Base-by-base conservation (phyloP, 2,888 invertebrate species). In the Ommatoiulus sabulosus region DNA sequence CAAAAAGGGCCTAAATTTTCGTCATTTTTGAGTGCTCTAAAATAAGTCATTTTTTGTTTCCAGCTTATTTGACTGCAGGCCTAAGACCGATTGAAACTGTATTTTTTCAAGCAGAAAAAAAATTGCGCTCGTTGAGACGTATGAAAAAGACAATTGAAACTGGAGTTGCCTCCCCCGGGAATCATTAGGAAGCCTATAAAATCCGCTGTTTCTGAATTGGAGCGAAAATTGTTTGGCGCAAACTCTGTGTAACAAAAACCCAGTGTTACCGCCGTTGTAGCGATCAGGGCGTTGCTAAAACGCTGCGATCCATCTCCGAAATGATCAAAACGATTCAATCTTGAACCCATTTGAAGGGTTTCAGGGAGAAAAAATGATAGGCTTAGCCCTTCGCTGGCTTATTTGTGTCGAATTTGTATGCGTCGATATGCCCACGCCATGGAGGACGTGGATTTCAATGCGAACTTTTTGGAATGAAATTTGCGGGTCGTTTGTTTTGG, bases 61-160 rank as follows among this genome's bases (percentile, higher is more conserved):
- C 63, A n/a, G 63, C 63, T 63, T 63, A 63, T 63, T 63, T 63
- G 63, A 63, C 63, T 63, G 63, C 20, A 63, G 63, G 63, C 63
- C 63, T 63, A 63, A 63, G 63, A 63, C 63, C 63, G 63, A 63
- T 63, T 63, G 63, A n/a, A 63, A 63, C 17, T 63, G 63, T 63
- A 63, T 17, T 63, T 63, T 63, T 63, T 63, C 63, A n/a, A 63
- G 63, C 63, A 63, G 63, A 63, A 63, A 63, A 63, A 63, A 63
- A n/a, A 63, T 7, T n/a, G 17, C 17, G 63, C 63, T 63, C 63
- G 63, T 63, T 63, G 63, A 63, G 20, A 63, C 63, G 63, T 63
- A 63, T 63, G 63, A 63, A 63, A 63, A 63, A 63, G 63, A 63
- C 63, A 63, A 63, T 63, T 63, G 63, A 63, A 63, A 63, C 63